Conservation (phyloP, 1,140 invertebrate species). For the Phymorhynchus buccinoides region DNA sequence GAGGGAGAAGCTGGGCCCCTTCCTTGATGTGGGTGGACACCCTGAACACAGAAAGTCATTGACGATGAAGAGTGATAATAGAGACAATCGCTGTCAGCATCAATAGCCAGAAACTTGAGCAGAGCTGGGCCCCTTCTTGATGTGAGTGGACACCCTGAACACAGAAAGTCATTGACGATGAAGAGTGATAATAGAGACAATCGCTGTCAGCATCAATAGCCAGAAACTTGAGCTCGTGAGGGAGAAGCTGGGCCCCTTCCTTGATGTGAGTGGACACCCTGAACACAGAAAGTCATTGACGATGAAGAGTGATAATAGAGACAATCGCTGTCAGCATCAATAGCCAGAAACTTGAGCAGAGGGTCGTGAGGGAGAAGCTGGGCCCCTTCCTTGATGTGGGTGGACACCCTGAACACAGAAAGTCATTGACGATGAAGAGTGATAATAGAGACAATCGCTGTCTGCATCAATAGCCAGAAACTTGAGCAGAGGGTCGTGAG, state of each 20-base stretch:
- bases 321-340: too few species aligned
- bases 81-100: too few species aligned
- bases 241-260: conserved; percentile 53
- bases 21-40: conserved; percentile 53
- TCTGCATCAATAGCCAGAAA: too few species aligned
- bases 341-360: conserved; percentile 63
- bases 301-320: too few species aligned
- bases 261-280: conserved; percentile 48
- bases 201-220: too few species aligned
- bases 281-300: too few species aligned
- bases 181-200: too few species aligned
- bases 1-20: conserved; percentile 48
- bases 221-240: conserved; percentile 62
- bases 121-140: conserved; percentile 55
- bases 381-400: conserved; percentile 54
- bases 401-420: conserved; percentile 28
- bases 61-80: too few species aligned
- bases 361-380: conserved; percentile 53
- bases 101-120: conserved; percentile 64
- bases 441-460: too few species aligned
- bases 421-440: too few species aligned
- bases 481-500: conserved; percentile 58
- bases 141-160: conserved; percentile 34
- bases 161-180: neutral
- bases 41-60: too few species aligned